Conservation (phyloP, 2,888 invertebrate species). For the Subacronicta megacephala region DNA sequence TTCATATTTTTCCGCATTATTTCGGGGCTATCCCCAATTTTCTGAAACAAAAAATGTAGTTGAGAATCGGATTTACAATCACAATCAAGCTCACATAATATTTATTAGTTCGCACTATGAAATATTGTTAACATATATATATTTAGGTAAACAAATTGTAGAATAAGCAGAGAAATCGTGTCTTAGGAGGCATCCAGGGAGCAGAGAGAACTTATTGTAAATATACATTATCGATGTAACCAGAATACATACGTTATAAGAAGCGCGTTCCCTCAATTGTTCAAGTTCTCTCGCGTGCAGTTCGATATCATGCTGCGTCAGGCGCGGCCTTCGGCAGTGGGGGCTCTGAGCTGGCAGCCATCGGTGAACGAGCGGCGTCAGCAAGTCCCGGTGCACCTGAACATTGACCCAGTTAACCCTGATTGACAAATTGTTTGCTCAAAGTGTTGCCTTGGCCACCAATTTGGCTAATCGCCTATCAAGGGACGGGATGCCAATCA, state of each 20-base stretch:
- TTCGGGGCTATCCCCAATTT: constrained; percentile 55
- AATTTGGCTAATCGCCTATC: constrained; percentile 48
- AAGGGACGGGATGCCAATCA: constrained; percentile 49
- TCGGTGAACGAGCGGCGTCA: constrained; percentile 91
- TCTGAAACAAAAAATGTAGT: constrained; percentile 62
- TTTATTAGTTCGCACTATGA: too few relatives aligned
- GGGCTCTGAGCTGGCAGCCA: constrained; percentile 83
- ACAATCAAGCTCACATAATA: too few relatives aligned
- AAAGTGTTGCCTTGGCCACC: constrained; percentile 44
- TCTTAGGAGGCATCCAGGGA: neutral
- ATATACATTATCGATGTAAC: neutral
- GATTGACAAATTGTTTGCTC: constrained; percentile 20
- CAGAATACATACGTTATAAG: constrained; percentile 62
- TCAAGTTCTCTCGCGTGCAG: constrained; percentile 74
- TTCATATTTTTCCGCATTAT: constrained; percentile 60
- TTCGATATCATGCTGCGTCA: constrained; percentile 78
- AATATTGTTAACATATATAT: too few relatives aligned
- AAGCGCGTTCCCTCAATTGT: constrained; percentile 58
- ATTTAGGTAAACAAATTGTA: too few relatives aligned
- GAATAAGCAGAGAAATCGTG: too few relatives aligned
- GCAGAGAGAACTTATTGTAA: too few relatives aligned
- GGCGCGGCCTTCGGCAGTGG: constrained; percentile 76
- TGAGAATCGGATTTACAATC: too few relatives aligned
- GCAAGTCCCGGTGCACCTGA: constrained; percentile 89
- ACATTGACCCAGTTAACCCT: constrained; percentile 25